Percentiles rank a stretch among this genome's conserved stretches.
Evolutionary conservation across 2,888 invertebrate species (phyloP).

Genomic region (Harpalus rubripes): DNA sequence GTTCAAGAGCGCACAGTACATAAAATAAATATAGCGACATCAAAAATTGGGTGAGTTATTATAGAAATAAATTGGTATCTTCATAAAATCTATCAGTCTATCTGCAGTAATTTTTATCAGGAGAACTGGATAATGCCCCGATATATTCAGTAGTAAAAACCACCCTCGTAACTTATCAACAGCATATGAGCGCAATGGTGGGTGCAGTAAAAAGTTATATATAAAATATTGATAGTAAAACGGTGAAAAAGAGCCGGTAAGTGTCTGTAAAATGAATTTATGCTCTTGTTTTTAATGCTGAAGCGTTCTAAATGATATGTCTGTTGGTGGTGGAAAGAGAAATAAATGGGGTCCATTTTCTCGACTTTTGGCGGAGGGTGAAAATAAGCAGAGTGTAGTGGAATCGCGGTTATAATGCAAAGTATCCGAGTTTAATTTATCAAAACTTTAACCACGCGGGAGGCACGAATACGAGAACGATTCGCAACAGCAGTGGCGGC

Average conservation of each 20-base stretch:
- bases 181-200: neutral
- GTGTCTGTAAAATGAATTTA: conserved; percentile 6
- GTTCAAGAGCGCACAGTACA: neutral
- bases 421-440: conserved; percentile 53
- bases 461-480: neutral
- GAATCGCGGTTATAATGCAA: conserved; percentile 42
- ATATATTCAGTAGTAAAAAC: neutral
- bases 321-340: neutral
- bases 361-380: conserved; percentile 17
- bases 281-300: conserved; percentile 2
- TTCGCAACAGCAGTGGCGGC: neutral
- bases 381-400: conserved; percentile 46
- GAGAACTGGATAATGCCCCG: neutral
- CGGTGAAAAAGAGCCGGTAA: conserved; percentile 9
- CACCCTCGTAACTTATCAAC: neutral
- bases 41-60: neutral
- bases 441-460: conserved; percentile 29
- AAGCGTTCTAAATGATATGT: conserved; percentile 16
- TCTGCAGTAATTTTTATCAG: neutral
- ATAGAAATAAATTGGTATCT: neutral
- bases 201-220: neutral
- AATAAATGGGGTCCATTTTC: conserved; percentile 43
- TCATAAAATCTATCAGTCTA: neutral
- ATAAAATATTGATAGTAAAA: conserved; percentile 7
- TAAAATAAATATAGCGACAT: neutral